These are phyloP conservation scores for Alectoris magna DNA, from an alignment of 2,797 vertebrate species.

Conservation along the genomic window DNA sequence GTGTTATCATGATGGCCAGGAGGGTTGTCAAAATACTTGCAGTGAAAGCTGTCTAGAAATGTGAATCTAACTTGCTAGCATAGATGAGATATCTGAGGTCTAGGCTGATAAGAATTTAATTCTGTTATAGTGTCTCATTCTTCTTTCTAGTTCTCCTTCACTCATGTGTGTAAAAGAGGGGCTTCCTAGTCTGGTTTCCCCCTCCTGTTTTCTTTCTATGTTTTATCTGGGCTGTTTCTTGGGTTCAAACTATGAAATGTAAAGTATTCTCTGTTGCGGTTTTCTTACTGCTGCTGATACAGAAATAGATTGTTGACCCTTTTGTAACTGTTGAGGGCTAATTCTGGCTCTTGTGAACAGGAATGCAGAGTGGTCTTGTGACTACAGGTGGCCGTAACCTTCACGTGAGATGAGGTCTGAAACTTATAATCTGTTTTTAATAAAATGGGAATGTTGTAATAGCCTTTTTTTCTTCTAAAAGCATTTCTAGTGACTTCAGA, in stretches of 20 bases:
- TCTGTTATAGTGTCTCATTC: background rate
- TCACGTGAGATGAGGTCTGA: background rate
- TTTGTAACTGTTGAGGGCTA: background rate
- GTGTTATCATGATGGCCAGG: accelerated
- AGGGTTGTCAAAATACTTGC: background rate
- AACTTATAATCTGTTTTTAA: background rate
- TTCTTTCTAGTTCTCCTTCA: background rate
- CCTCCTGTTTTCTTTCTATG: background rate
- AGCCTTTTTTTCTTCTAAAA: background rate
- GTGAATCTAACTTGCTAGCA: background rate
- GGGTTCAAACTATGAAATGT: background rate
- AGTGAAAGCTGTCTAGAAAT: background rate
- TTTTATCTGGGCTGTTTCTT: background rate
- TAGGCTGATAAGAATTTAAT: background rate
- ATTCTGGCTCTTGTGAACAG: background rate
- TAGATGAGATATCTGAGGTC: background rate
- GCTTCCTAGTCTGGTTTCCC: background rate
- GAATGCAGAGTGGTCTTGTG: background rate
- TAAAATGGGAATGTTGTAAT: background rate
- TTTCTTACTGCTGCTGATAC: background rate
- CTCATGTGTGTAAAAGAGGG: background rate
- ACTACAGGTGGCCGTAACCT: background rate
- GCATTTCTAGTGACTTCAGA: background rate
- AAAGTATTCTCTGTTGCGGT: background rate
- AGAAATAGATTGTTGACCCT: background rate